Evolutionary conservation across 2,113 vertebrate genomes (phyloP).

Genomic region (Pagrus major): DNA sequence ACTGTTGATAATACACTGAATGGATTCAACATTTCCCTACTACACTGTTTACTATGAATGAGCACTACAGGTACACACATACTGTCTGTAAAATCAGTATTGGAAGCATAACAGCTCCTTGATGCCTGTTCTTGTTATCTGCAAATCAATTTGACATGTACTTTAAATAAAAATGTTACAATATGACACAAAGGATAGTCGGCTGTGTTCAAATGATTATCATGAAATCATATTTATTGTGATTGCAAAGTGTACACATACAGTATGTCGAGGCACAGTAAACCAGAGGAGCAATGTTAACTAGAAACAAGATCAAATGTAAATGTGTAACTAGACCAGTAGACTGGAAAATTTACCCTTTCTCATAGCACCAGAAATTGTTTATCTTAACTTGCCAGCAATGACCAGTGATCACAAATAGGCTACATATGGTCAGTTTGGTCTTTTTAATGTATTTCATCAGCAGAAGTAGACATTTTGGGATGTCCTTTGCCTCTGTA

Average conservation of each 20-base stretch:
- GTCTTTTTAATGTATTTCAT: neutral
- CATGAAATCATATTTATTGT: neutral
- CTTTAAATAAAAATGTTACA: neutral
- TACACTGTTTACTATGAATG: neutral
- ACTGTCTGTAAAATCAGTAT: neutral
- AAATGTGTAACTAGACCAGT: neutral
- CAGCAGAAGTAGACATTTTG: neutral
- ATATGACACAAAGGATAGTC: neutral
- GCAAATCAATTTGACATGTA: neutral
- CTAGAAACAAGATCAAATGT: neutral
- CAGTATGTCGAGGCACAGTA: neutral
- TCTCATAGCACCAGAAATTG: neutral
- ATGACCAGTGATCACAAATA: neutral
- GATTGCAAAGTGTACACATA: neutral
- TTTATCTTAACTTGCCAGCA: neutral
- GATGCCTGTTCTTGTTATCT: neutral
- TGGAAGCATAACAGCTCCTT: neutral
- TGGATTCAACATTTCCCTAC: conserved; percentile 11
- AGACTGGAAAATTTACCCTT: neutral
- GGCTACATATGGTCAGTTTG: neutral
- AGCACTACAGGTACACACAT: neutral
- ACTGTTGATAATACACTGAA: neutral
- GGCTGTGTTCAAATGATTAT: neutral
- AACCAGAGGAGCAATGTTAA: neutral
- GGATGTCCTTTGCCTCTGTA: too few species aligned